Evolutionary conservation across 2,797 vertebrate species (phyloP), one percentile per base, ranked within the genome.

Genomic region (Poecilia velifera): DNA sequence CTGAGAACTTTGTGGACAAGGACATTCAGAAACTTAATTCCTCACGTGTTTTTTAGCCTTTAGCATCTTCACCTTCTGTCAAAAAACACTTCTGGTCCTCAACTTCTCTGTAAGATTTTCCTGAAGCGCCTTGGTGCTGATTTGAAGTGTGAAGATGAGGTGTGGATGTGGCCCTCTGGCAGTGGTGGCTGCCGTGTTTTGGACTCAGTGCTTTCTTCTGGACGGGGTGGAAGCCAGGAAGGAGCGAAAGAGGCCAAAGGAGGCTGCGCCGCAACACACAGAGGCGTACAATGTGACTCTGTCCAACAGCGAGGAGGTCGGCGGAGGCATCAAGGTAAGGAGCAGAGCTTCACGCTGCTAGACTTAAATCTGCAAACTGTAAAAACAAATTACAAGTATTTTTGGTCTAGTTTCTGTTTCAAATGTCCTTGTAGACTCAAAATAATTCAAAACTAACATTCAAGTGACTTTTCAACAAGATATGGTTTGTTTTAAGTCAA

Each of bases 281-380:
- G 97, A 97, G 89, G 90, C 95, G 22, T 95, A 94, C 91, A 98
- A 97, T 70, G 79, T 95, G 16, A 97, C 97, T 0, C 79, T 96
- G 14, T 96, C 96, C 78, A 96, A 97, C 96, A 96, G 96, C 0
- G 97, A 98, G 73, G 96, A 98, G 76, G 91, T 96, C 72, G 93
- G 91, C 1, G 95, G 91, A 75, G 85, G 62, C 88, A 74, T 88
- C 62, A 96, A 96, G 96, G 96, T 92, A 94, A 31, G 51, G 73
- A 51, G 25, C 57, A 16, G 41, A 46, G 22, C 74, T 39, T 76
- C 10, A 1, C 41, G 16, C 14, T 68, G 64, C 64, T 41, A 12
- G 34, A 22, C 6, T 59, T 59, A 16, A 68, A 68, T 41, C 34
- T 10, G 4, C 20, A 39, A 22, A 41, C 20, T 22, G 20, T 39